Conservation (phyloP, 2,888 invertebrate genomes). For the Drosophila siamana region DNA sequence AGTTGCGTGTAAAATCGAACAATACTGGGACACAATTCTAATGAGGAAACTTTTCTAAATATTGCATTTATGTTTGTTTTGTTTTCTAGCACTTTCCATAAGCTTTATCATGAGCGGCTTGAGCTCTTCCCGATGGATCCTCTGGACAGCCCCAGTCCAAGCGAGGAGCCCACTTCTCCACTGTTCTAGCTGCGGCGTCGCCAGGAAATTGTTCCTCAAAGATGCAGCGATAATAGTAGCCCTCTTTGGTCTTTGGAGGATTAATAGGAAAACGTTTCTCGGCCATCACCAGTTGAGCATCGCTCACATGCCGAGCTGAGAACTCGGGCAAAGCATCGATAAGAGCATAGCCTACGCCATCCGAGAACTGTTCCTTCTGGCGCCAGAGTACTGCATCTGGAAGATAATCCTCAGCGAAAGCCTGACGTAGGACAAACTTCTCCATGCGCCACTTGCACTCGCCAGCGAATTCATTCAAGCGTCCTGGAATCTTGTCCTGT, state of each 20-base stretch:
- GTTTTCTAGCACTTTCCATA: constrained; percentile 41
- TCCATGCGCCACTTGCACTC: constrained; percentile 86
- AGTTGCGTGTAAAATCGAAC: no score
- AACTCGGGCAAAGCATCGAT: constrained; percentile 78
- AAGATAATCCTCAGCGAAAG: constrained; percentile 90
- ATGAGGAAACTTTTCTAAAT: no score
- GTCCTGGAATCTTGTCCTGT: constrained; percentile 88
- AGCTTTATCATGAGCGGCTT: constrained; percentile 64
- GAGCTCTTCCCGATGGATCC: constrained; percentile 82
- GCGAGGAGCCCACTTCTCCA: constrained; percentile 81
- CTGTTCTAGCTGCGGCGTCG: constrained; percentile 72
- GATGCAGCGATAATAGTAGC: constrained; percentile 88
- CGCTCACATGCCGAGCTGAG: constrained; percentile 88
- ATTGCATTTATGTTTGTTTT: no score
- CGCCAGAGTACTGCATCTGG: constrained; percentile 95
- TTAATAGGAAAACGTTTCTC: constrained; percentile 88
- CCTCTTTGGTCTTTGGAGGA: constrained; percentile 90
- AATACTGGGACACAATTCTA: no score
- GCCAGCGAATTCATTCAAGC: constrained; percentile 60
- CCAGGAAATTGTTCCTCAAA: constrained; percentile 81
- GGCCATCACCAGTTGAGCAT: constrained; percentile 86
- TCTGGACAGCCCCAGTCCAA: constrained; percentile 83
- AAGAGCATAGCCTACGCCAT: constrained; percentile 82
- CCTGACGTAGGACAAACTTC: constrained; percentile 92
- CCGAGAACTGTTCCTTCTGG: constrained; percentile 93